Percentiles rank a stretch among this genome's conserved stretches.
These are phyloP conservation scores for Agapornis roseicollis DNA, from an alignment of 2,113 vertebrate genomes.

Conservation along the genomic window DNA sequence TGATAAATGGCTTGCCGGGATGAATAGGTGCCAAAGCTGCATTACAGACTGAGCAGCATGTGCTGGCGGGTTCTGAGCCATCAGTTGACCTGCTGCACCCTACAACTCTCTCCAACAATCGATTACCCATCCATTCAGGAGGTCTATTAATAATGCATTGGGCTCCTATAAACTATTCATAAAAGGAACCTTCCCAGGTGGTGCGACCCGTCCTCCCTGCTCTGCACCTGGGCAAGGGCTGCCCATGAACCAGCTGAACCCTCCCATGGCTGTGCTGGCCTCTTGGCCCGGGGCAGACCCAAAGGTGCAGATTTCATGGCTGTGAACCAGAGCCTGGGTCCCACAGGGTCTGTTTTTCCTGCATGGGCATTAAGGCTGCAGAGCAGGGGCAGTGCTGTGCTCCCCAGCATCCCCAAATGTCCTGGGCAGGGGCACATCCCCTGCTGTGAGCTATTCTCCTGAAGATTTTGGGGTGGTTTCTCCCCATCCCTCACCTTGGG, in stretches of 20 bases:
- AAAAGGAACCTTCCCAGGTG: not conserved
- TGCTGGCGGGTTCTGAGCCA: not conserved
- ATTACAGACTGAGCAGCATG: not conserved
- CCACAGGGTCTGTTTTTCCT: not conserved
- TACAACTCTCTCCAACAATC: constrained; percentile 30
- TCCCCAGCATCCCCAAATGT: accelerated
- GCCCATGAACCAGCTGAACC: not conserved
- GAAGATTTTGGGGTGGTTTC: not conserved
- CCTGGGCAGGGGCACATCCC: not conserved
- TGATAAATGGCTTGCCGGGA: not conserved
- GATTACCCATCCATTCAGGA: constrained; percentile 48
- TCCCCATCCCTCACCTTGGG: not conserved
- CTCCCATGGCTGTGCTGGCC: accelerated
- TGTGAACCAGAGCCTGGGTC: accelerated
- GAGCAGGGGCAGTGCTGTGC: accelerated
- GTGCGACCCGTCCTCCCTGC: not conserved
- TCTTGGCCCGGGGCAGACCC: accelerated
- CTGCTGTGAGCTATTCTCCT: not conserved
- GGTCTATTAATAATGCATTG: constrained; percentile 45
- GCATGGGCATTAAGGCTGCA: not conserved
- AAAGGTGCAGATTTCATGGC: not conserved
- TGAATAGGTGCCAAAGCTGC: not conserved
- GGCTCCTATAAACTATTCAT: constrained; percentile 40
- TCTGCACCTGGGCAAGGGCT: not conserved
- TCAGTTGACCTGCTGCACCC: constrained; percentile 49